Conservation (phyloP, 2,113 vertebrate genomes). For the Brienomyrus longianalis region DNA sequence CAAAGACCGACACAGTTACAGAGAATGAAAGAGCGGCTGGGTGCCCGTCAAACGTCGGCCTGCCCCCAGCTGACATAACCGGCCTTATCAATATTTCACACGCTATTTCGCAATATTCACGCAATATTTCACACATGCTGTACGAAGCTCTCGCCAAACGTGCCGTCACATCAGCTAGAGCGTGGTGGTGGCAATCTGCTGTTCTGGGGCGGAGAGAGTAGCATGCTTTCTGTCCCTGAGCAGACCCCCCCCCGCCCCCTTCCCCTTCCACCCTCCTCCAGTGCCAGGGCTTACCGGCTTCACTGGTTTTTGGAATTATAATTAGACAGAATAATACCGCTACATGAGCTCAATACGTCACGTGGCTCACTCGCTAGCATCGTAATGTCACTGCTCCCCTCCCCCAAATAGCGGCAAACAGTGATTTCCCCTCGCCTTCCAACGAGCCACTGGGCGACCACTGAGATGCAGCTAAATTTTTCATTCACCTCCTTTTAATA, state of each 20-base stretch:
- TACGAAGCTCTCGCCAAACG: conserved; percentile 57
- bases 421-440: background rate
- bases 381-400: background rate
- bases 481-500: background rate
- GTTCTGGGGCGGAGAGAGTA: conserved; percentile 67
- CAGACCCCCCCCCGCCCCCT: background rate
- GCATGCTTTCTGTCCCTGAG: conserved; percentile 71
- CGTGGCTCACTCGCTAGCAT: background rate
- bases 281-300: conserved; percentile 71
- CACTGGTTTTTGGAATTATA: conserved; percentile 81
- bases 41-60: background rate
- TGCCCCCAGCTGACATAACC: background rate
- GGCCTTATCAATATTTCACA: conserved; percentile 10
- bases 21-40: background rate
- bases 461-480: background rate
- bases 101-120: background rate
- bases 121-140: background rate
- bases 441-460: background rate
- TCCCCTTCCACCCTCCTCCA: conserved; percentile 47
- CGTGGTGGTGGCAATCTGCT: conserved; percentile 62
- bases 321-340: conserved; percentile 78
- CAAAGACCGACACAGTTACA: background rate
- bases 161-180: conserved; percentile 77
- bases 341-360: conserved; percentile 61
- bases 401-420: background rate